Evolutionary conservation across 2,888 invertebrate species (phyloP).

Genomic region (Tortricodes alternella): DNA sequence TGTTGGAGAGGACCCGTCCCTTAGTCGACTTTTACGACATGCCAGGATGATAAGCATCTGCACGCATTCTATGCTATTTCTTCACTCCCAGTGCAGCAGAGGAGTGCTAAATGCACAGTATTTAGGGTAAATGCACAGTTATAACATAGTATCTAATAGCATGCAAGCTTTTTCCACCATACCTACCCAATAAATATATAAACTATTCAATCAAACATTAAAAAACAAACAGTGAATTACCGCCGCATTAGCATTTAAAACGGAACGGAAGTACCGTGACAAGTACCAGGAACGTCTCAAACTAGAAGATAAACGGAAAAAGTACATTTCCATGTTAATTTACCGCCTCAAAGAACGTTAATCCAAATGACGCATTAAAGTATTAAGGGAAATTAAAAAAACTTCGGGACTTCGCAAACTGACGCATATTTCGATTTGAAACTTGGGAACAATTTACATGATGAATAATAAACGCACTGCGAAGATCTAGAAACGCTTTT

Average conservation of each 20-base stretch:
- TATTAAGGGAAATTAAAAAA: constrained; percentile 49
- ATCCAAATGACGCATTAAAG: constrained; percentile 49
- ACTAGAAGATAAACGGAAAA: constrained; percentile 44
- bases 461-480: constrained; percentile 63
- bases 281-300: constrained; percentile 11
- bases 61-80: no score
- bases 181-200: no score
- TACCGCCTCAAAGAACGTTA: constrained; percentile 49
- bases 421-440: constrained; percentile 58
- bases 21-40: no score
- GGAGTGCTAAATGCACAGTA: no score
- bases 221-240: constrained; percentile 16
- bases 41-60: no score
- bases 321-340: constrained; percentile 59
- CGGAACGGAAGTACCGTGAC: constrained; percentile 21
- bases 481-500: constrained; percentile 56
- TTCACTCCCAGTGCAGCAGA: no score
- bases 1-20: no score
- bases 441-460: constrained; percentile 74
- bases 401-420: constrained; percentile 42
- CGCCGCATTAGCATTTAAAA: constrained; percentile 26
- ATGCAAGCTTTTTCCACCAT: no score
- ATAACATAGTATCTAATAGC: no score
- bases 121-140: no score
- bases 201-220: neutral